Evolutionary conservation across 2,113 vertebrate species (phyloP).

Genomic region (Bubalus kerabau): DNA sequence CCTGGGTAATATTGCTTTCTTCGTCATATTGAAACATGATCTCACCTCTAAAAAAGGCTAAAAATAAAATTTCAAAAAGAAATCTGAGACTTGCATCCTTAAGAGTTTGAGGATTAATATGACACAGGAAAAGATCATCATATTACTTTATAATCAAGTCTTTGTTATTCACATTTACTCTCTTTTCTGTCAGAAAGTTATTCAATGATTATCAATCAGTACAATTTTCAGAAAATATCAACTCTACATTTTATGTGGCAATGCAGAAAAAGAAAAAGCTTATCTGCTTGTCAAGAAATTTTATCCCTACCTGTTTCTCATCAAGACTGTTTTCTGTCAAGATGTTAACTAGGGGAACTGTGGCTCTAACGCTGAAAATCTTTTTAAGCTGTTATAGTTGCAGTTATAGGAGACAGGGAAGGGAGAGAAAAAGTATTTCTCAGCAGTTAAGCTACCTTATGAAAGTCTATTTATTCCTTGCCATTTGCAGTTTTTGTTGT

Average conservation of each 20-base stretch:
- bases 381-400: neutral
- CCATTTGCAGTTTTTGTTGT: neutral
- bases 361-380: neutral
- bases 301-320: neutral
- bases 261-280: constrained; percentile 15
- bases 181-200: neutral
- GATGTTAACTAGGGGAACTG: neutral
- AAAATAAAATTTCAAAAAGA: constrained; percentile 66
- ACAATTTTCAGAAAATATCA: constrained; percentile 30
- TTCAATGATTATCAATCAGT: neutral
- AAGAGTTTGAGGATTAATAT: constrained; percentile 21
- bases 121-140: constrained; percentile 24
- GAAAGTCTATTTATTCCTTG: neutral
- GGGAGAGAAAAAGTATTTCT: neutral
- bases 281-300: neutral
- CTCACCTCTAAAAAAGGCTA: constrained; percentile 80
- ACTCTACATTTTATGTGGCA: neutral
- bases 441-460: neutral
- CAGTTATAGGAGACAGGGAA: neutral
- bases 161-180: constrained; percentile 24
- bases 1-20: constrained; percentile 72
- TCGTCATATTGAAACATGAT: constrained; percentile 68
- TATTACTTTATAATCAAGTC: constrained; percentile 22
- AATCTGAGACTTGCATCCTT: constrained; percentile 42
- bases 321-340: neutral